A percentile compares a stretch with the other conserved stretches of the same genome.
phyloP scores from a whole-genome alignment of 2,888 invertebrate species.

The Heliconius ismenius region DNA sequence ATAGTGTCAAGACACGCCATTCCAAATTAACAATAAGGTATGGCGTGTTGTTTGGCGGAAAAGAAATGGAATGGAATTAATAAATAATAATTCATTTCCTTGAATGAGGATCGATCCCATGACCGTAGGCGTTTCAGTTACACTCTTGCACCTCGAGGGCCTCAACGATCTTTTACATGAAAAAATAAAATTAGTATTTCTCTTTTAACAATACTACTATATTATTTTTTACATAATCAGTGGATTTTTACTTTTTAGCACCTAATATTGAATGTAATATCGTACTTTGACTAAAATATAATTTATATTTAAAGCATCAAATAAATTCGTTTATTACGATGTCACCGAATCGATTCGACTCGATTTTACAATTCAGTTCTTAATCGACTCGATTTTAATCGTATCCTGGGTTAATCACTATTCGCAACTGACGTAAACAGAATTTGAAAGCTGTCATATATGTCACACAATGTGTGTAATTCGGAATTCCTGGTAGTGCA shows the following conservation, averaged over 20 bases:
- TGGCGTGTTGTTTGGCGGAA: no score
- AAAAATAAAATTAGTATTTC: no score
- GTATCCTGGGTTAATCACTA: background rate
- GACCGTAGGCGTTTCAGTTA: no score
- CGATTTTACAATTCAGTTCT: background rate
- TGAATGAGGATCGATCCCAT: no score
- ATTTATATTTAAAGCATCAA: background rate
- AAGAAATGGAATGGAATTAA: no score
- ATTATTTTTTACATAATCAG: no score
- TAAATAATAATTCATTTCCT: no score
- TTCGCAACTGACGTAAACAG: slow-evolving; percentile 1
- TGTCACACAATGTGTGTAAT: slow-evolving; percentile 14
- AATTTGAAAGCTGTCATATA: background rate
- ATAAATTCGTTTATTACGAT: background rate
- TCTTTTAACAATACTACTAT: no score
- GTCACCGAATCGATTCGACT: background rate
- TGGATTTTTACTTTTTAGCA: background rate
- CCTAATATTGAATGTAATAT: background rate
- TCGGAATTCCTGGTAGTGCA: slow-evolving; percentile 7
- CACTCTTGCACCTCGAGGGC: no score
- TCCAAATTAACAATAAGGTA: no score
- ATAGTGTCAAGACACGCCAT: no score
- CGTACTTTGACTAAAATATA: background rate
- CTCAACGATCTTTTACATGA: no score
- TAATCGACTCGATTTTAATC: background rate